phyloP scores from a whole-genome alignment of 1,140 invertebrate species.

The Cherax quadricarinatus region DNA sequence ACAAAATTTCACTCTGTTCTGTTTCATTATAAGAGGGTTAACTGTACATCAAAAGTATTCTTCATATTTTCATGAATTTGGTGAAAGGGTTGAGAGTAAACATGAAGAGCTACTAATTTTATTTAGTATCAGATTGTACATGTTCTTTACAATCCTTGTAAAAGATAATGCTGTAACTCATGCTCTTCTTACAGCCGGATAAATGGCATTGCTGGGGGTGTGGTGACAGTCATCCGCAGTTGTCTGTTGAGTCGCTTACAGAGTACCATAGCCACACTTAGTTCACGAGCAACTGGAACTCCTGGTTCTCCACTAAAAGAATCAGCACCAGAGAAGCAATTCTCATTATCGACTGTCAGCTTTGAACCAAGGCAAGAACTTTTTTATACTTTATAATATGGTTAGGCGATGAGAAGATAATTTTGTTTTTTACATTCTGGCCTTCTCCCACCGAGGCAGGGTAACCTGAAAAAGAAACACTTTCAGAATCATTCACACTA shows the following conservation, averaged over 20 bases:
- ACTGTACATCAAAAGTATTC: no score
- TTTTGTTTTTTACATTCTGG: no score
- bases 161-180: not conserved
- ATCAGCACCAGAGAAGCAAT: slow-evolving; percentile 20
- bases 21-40: no score
- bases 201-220: slow-evolving; percentile 84
- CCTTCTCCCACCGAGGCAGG: no score
- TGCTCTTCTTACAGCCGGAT: slow-evolving; percentile 78
- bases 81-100: no score
- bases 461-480: no score
- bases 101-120: no score
- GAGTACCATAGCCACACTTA: slow-evolving; percentile 61
- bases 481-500: no score
- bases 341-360: slow-evolving; percentile 59
- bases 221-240: slow-evolving; percentile 83
- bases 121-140: no score
- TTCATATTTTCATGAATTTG: no score
- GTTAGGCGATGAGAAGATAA: not conserved
- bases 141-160: no score
- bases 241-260: slow-evolving; percentile 78
- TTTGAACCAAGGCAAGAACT: slow-evolving; percentile 60
- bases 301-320: slow-evolving; percentile 20
- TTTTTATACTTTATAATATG: not conserved
- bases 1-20: no score
- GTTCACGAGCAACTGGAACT: slow-evolving; percentile 45